A percentile compares a stretch with the other conserved stretches of the same genome.
Conservation (phyloP, 2,113 vertebrate genomes). For the Tupaia tana region DNA sequence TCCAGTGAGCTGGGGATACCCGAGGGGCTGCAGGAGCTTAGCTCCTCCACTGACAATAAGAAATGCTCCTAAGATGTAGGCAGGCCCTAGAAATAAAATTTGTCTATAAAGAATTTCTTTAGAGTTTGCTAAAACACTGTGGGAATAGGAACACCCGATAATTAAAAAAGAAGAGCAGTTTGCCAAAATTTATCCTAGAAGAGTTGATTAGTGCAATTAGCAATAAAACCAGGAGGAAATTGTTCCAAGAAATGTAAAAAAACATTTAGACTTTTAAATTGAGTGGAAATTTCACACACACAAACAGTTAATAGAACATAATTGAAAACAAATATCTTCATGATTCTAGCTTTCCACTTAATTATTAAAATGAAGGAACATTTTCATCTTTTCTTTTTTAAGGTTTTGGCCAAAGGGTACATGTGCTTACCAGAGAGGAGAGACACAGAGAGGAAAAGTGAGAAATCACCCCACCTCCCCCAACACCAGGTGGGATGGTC, state of each 20-base stretch:
- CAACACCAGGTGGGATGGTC: no score
- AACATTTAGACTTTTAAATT: constrained; percentile 57
- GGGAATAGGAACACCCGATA: constrained; percentile 11
- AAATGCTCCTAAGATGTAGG: neutral
- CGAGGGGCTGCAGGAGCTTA: neutral
- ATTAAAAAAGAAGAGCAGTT: constrained; percentile 43
- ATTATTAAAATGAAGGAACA: constrained; percentile 56
- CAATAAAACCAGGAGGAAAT: constrained; percentile 14
- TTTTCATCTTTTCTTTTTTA: neutral
- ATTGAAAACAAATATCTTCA: constrained; percentile 55
- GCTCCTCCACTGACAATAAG: neutral
- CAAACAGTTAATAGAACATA: constrained; percentile 34
- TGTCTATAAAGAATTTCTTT: neutral
- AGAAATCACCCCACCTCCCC: no score
- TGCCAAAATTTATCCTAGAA: constrained; percentile 14
- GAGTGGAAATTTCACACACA: constrained; percentile 38
- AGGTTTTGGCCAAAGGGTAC: no score
- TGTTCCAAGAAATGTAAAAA: constrained; percentile 24
- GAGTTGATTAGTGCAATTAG: constrained; percentile 57
- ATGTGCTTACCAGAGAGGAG: no score
- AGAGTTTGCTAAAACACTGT: neutral
- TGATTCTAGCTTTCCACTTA: neutral
- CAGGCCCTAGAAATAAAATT: neutral
- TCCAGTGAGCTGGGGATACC: neutral
- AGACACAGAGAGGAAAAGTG: no score